Evolutionary conservation across 2,113 vertebrate species (phyloP).

Genomic region (Polypterus senegalus): DNA sequence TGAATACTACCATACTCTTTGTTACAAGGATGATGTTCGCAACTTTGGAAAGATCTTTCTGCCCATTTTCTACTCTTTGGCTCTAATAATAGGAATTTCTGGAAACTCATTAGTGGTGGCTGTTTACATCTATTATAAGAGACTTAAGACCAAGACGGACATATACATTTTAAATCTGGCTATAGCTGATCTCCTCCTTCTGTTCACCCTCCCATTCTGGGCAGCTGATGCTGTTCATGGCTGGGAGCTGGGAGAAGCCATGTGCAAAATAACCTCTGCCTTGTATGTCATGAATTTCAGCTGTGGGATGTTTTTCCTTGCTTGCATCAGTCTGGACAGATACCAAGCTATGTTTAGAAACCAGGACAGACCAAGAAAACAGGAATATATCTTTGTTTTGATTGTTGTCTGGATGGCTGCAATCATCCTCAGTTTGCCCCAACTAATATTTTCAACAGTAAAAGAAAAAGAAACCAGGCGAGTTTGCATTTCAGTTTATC

Average conservation of each 20-base stretch:
- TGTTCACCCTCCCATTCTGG: conserved; percentile 83
- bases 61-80: conserved; percentile 59
- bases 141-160: conserved; percentile 62
- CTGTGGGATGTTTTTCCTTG: conserved; percentile 79
- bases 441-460: conserved; percentile 68
- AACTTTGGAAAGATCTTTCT: conserved; percentile 66
- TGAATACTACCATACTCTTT: conserved; percentile 57
- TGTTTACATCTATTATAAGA: conserved; percentile 71
- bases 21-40: conserved; percentile 68
- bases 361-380: conserved; percentile 24
- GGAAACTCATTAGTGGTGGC: conserved; percentile 70
- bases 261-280: conserved; percentile 71
- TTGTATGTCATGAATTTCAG: conserved; percentile 78
- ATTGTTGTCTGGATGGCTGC: conserved; percentile 16
- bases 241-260: conserved; percentile 60
- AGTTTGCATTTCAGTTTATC: conserved; percentile 57
- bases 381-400: conserved; percentile 32
- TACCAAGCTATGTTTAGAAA: conserved; percentile 41
- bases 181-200: conserved; percentile 72
- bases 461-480: conserved; percentile 29
- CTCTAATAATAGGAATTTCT: conserved; percentile 61
- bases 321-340: conserved; percentile 80
- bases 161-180: conserved; percentile 74
- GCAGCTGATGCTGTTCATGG: conserved; percentile 62
- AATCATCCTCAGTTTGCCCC: conserved; percentile 49